Evolutionary conservation across 2,113 vertebrate species (phyloP).

Genomic region (Podarcis cretensis): DNA sequence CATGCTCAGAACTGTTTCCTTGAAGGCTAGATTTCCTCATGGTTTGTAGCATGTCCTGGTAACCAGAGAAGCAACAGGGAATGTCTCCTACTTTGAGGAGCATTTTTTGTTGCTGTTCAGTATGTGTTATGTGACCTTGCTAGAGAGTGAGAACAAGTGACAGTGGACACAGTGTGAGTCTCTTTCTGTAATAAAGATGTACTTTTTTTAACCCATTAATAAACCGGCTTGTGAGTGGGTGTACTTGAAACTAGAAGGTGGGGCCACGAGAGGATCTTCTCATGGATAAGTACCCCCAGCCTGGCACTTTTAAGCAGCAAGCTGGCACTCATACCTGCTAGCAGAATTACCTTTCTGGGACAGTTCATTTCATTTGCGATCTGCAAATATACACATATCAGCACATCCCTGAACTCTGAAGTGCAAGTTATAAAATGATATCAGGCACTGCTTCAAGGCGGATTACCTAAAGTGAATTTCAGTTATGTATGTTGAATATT

Average conservation of each 20-base stretch:
- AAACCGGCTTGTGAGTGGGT: neutral
- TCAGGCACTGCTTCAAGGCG: neutral
- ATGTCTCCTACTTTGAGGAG: too few species aligned
- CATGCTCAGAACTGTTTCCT: too few species aligned
- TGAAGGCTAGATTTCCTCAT: too few species aligned
- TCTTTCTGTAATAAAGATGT: too few species aligned
- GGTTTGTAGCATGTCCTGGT: too few species aligned
- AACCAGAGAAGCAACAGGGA: too few species aligned
- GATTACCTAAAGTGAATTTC: neutral
- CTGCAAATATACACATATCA: neutral
- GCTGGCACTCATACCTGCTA: neutral
- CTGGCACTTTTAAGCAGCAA: neutral
- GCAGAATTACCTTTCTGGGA: neutral
- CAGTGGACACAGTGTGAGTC: too few species aligned
- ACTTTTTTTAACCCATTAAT: neutral
- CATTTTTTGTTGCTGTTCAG: too few species aligned
- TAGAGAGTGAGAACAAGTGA: too few species aligned
- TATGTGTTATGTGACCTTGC: too few species aligned
- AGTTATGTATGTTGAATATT: neutral
- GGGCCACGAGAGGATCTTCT: neutral
- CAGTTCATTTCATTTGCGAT: neutral
- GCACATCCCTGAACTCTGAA: neutral
- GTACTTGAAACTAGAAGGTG: neutral
- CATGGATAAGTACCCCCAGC: neutral
- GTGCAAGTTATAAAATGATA: neutral